phyloP scores from a whole-genome alignment of 1,140 invertebrate genomes.

The Teleopsis dalmanni region DNA sequence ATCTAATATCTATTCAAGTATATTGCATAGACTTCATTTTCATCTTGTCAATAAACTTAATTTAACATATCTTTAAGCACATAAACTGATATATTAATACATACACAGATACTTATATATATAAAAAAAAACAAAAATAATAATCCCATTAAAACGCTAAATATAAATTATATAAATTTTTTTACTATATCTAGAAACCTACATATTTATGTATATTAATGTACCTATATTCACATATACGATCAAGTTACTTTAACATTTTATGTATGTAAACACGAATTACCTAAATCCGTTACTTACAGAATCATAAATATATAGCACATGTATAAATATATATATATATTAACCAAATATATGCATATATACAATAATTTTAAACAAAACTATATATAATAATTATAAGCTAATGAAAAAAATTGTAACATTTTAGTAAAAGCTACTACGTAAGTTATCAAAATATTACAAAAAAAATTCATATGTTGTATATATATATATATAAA shows the following conservation, averaged over 20 bases:
- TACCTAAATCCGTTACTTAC: background rate
- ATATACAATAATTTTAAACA: too few relatives aligned
- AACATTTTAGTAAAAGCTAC: too few relatives aligned
- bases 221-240: background rate
- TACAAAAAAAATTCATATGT: too few relatives aligned
- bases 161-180: background rate
- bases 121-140: background rate
- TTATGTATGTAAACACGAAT: background rate
- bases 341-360: slow-evolving; percentile 1
- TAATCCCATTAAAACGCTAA: background rate
- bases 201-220: background rate
- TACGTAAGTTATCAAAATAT: too few relatives aligned
- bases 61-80: slow-evolving; percentile 6
- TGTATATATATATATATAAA: background rate
- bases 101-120: background rate
- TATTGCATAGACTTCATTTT: background rate
- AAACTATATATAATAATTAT: background rate
- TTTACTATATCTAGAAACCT: background rate
- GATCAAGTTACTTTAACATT: background rate
- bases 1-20: background rate
- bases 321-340: background rate
- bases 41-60: background rate
- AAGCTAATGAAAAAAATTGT: too few relatives aligned
- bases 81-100: too few relatives aligned
- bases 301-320: background rate